These are phyloP conservation scores for Solenodon paradoxus DNA, from an alignment of 2,113 vertebrate species.

Conservation along the genomic window DNA sequence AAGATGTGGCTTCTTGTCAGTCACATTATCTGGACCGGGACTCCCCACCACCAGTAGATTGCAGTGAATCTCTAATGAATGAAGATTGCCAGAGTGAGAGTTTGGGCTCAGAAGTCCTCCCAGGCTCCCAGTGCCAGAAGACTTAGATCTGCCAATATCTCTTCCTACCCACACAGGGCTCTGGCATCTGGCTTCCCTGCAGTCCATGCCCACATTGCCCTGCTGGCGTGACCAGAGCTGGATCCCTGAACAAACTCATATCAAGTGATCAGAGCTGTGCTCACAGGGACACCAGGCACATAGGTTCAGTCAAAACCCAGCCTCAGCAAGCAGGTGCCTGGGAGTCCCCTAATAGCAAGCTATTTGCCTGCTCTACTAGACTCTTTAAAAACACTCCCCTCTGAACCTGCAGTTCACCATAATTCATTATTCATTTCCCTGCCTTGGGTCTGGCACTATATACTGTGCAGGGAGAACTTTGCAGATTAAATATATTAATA, in stretches of 20 bases:
- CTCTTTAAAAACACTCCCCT: neutral
- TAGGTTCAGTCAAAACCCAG: neutral
- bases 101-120: neutral
- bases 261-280: neutral
- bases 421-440: neutral
- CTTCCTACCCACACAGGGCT: neutral
- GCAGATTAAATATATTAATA: neutral
- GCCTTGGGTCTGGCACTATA: neutral
- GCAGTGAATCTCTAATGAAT: neutral
- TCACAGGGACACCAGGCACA: neutral
- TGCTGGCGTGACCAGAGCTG: neutral
- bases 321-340: neutral
- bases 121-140: neutral
- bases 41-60: too few relatives aligned
- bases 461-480: neutral
- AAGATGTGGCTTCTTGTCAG: neutral
- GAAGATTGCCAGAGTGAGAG: neutral
- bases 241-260: neutral
- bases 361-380: neutral
- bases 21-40: neutral
- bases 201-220: neutral
- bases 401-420: neutral
- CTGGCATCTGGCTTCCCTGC: neutral
- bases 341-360: neutral
- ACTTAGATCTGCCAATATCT: neutral